Percentiles rank a stretch among this genome's conserved stretches.
phyloP scores from a whole-genome alignment of 30 jellyfish, hydroid and myxozoan genomes.

The Turritopsis dohrnii region DNA sequence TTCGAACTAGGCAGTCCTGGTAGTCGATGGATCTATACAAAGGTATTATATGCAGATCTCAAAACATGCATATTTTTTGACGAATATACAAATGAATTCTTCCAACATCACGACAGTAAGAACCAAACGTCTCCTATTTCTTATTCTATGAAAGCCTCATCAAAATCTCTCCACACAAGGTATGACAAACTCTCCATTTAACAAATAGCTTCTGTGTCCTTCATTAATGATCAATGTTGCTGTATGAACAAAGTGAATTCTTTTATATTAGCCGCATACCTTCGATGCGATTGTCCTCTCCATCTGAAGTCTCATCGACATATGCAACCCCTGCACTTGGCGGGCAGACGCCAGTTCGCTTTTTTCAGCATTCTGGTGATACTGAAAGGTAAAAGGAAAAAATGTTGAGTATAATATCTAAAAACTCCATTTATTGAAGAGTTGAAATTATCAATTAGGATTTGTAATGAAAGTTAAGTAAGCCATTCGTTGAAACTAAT shows the following conservation, averaged over 20 bases:
- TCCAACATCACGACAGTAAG: too few relatives aligned
- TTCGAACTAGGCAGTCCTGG: constrained; percentile 82
- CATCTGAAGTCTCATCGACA: constrained; percentile 84
- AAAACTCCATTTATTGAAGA: background rate
- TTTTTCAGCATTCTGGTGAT: constrained; percentile 38
- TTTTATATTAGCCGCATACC: constrained; percentile 34
- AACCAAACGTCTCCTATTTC: too few relatives aligned
- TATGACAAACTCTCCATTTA: background rate
- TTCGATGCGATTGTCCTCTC: constrained; percentile 61
- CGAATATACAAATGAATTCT: background rate
- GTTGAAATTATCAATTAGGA: too few relatives aligned
- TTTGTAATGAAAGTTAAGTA: too few relatives aligned
- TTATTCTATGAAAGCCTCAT: too few relatives aligned
- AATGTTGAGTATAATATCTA: background rate
- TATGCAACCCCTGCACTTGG: constrained; percentile 72
- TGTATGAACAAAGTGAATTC: background rate
- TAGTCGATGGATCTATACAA: constrained; percentile 55
- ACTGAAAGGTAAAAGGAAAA: constrained; percentile 20
- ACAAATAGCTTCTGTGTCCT: too few relatives aligned
- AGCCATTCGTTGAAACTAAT: too few relatives aligned
- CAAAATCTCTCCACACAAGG: background rate
- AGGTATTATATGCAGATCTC: background rate
- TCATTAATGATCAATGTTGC: background rate
- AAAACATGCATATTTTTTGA: background rate
- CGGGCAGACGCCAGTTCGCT: constrained; percentile 54